Evolutionary conservation across 2,797 vertebrate species (phyloP), one percentile per base, ranked within the genome.

Genomic region (Syngnathus rostellatus): DNA sequence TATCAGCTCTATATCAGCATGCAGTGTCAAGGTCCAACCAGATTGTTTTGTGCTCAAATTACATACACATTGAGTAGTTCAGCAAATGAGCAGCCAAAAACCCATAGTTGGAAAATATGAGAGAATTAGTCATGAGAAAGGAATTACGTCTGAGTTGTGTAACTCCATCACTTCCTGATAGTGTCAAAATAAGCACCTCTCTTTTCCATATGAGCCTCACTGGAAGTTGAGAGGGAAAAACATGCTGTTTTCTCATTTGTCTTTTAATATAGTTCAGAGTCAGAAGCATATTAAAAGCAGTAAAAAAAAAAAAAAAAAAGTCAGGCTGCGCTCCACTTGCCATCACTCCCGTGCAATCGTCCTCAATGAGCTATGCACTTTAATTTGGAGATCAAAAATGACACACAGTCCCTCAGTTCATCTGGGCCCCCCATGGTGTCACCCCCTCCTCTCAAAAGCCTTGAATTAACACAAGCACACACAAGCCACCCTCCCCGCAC

Each of bases 321-420:
- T 68, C 69, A 63, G 59, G 68, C 51, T 31, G 11, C 21, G 14
- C 41, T 61, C 59, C 39, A 61, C 39, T 40, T 61, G 59, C 60
- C n/a, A 67, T 77, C 70, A 19, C 73, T 84, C 79, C 77, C 77
- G 60, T 73, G 55, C 73, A 68, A 68, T 63, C 68, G 40, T 69
- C 75, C 74, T 72, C 66, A 40, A 53, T 1, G 12, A 76, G 61
- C 50, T 71, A 66, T 72, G 16, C 21, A 75, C 76, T 87, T 85
- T 86, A 82, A 88, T 88, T 86, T 83, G 82, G 77, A 90, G 90
- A 86, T 89, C 79, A 82, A 78, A 80, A 81, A 87, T 88, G 88
- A 85, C 76, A 79, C 80, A 65, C 75, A 67, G 76, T 77, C 79
- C 76, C 80, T 85, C 74, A 67, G 77, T 82, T 86, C 73, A 77